Evolutionary conservation across 64 coral and sea anemone species (phyloP).

Genomic region (Catalaphyllia jardinei): DNA sequence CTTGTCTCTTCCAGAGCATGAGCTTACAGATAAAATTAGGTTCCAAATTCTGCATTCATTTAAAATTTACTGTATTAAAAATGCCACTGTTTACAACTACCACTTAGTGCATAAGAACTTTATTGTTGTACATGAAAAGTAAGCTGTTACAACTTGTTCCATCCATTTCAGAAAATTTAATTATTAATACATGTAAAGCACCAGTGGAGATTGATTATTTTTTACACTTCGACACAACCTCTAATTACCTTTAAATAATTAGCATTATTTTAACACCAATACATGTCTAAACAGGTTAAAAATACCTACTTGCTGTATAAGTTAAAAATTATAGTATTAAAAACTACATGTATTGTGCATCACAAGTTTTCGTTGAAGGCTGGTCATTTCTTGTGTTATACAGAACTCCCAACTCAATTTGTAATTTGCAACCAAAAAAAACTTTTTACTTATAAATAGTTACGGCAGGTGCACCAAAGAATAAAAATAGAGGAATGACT

Average conservation of each 20-base stretch:
- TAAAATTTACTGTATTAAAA: too few species aligned
- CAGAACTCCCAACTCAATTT: not conserved
- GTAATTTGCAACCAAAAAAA: not conserved
- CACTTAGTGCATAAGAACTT: too few species aligned
- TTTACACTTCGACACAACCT: not conserved
- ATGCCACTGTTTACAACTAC: too few species aligned
- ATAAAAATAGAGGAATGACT: slow-evolving; percentile 7
- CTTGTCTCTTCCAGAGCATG: not conserved
- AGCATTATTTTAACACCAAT: not conserved
- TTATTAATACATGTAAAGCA: too few species aligned
- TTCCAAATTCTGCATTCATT: not conserved
- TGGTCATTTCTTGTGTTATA: not conserved
- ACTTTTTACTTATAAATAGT: not conserved
- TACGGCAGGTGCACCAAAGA: not conserved
- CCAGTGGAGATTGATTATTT: too few species aligned
- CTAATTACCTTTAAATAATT: slow-evolving; percentile 3
- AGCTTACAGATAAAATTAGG: not conserved
- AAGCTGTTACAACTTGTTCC: not conserved
- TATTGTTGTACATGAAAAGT: not conserved
- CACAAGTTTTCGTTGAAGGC: not conserved
- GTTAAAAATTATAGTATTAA: not conserved
- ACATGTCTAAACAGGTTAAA: not conserved
- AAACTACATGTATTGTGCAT: too few species aligned
- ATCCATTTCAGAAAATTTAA: not conserved
- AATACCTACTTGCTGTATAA: not conserved